Conservation (phyloP, 2,113 vertebrate genomes). For the Oncorhynchus tshawytscha region DNA sequence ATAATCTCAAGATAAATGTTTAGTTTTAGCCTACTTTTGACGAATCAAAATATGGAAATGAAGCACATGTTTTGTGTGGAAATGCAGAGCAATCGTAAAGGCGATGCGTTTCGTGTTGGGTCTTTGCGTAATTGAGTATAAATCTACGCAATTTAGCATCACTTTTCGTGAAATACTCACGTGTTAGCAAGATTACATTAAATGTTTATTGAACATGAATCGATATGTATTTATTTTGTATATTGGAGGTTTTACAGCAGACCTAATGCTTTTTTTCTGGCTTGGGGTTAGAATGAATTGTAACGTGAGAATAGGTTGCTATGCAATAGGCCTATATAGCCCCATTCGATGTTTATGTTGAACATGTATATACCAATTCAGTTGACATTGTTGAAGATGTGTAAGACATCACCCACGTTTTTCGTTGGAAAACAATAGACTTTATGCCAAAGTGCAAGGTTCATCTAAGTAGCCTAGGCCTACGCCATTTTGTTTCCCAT, state of each 20-base stretch:
- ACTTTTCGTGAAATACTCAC: background rate
- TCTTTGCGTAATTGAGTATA: background rate
- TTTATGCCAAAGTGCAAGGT: too few species aligned
- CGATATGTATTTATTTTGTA: background rate
- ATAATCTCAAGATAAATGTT: background rate
- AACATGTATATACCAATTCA: too few species aligned
- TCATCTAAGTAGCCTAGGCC: too few species aligned
- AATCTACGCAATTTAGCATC: background rate
- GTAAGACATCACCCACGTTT: too few species aligned
- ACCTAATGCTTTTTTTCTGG: background rate
- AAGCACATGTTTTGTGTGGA: background rate
- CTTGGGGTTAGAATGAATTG: background rate
- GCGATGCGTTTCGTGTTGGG: background rate
- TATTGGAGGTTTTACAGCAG: background rate
- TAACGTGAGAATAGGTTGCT: background rate
- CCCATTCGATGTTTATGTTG: too few species aligned
- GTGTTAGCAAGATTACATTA: background rate
- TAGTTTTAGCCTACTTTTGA: background rate
- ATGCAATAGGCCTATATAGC: too few species aligned
- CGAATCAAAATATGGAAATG: background rate
- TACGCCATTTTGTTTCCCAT: too few species aligned
- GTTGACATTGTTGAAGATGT: too few species aligned
- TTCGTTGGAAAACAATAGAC: too few species aligned
- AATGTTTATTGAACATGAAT: background rate
- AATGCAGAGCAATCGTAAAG: too few species aligned